phyloP scores from a whole-genome alignment of 2,797 vertebrate genomes.

The Ctenosaura bakeri region DNA sequence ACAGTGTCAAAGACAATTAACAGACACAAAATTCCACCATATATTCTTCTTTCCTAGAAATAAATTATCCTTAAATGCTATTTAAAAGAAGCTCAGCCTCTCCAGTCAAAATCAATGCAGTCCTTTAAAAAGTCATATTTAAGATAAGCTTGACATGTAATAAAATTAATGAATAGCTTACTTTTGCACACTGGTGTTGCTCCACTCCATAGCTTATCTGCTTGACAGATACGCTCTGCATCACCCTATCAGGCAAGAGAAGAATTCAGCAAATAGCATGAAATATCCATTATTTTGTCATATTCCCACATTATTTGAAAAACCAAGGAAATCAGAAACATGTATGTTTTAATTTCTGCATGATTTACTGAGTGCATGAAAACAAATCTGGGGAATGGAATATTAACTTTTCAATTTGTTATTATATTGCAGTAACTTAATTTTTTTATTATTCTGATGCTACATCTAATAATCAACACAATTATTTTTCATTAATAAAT shows the following conservation, averaged over 20 bases:
- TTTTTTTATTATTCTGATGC: neutral
- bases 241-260: slow-evolving; percentile 82
- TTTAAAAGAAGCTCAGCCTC: neutral
- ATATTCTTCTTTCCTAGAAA: neutral
- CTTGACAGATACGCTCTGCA: slow-evolving; percentile 87
- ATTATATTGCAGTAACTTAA: neutral
- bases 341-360: slow-evolving; percentile 10
- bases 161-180: slow-evolving; percentile 75
- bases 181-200: slow-evolving; percentile 86
- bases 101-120: neutral
- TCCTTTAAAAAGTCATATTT: slow-evolving; percentile 37
- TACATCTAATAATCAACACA: neutral
- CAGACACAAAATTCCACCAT: neutral
- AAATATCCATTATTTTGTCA: neutral
- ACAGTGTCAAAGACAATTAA: neutral
- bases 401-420: neutral
- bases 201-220: slow-evolving; percentile 89
- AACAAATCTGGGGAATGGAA: neutral
- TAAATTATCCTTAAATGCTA: neutral
- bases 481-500: neutral
- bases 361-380: neutral
- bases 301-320: neutral
- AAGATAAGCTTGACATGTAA: slow-evolving; percentile 17
- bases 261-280: slow-evolving; percentile 38
- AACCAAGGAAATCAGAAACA: neutral